phyloP scores from a whole-genome alignment of 2,113 vertebrate species.

The Hylia prasina region DNA sequence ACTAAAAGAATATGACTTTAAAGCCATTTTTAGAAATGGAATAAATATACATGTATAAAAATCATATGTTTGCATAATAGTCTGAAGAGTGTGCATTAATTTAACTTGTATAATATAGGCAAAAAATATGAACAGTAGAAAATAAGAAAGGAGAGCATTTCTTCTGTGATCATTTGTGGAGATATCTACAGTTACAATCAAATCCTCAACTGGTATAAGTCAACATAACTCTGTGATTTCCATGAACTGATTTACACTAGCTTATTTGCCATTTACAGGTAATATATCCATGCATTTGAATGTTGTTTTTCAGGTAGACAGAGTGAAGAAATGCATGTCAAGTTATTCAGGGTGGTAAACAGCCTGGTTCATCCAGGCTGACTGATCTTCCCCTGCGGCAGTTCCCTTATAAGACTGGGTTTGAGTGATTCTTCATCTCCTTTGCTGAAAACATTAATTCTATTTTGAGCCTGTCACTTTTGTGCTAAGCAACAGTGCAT shows the following conservation, averaged over 20 bases:
- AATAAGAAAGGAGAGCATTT: not conserved
- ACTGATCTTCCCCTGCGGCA: conserved; percentile 47
- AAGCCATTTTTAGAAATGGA: not conserved
- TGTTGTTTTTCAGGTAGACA: conserved; percentile 46
- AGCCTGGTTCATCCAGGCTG: conserved; percentile 43
- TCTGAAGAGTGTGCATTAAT: not conserved
- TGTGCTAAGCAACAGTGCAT: conserved; percentile 22
- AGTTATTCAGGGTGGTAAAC: conserved; percentile 12
- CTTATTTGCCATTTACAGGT: conserved; percentile 45
- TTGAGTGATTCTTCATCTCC: conserved; percentile 58
- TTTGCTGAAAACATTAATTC: conserved; percentile 47
- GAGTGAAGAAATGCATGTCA: conserved; percentile 35
- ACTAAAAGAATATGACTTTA: not conserved
- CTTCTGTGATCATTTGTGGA: not conserved
- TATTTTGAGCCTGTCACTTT: conserved; percentile 39
- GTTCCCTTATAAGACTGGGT: conserved; percentile 40
- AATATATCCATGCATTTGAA: not conserved
- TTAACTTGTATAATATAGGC: not conserved
- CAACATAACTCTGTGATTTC: not conserved
- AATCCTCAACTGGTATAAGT: not conserved
- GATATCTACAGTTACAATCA: not conserved
- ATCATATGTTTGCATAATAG: not conserved
- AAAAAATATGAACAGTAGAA: not conserved
- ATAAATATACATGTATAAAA: not conserved
- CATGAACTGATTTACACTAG: not conserved